Conservation (phyloP, 2,888 invertebrate genomes). For the Xanthorhoe designata region DNA sequence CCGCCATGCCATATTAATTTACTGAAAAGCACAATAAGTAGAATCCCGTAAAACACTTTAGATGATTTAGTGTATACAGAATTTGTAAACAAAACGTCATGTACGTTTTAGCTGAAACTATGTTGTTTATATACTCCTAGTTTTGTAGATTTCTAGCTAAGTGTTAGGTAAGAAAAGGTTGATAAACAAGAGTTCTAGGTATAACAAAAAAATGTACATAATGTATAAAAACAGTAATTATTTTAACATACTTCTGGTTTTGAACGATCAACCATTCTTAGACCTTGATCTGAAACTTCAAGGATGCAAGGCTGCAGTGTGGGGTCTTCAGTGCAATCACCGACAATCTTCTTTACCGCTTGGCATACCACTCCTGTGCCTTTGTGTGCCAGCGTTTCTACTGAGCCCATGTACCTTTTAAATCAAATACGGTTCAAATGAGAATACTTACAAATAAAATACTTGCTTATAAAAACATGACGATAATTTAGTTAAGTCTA, state of each 20-base stretch:
- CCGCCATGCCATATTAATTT: neutral
- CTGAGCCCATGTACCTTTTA: constrained; percentile 94
- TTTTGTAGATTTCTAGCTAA: neutral
- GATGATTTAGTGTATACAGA: neutral
- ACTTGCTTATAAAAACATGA: too few relatives aligned
- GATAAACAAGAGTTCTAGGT: neutral
- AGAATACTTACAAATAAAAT: neutral
- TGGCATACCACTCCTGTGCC: constrained; percentile 98
- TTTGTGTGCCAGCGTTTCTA: constrained; percentile 98
- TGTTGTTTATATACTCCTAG: neutral
- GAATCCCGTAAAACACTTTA: neutral
- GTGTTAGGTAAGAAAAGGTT: neutral
- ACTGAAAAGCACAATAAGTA: neutral
- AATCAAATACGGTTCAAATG: constrained; percentile 2
- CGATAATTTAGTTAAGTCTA: too few relatives aligned
- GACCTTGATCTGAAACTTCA: constrained; percentile 97
- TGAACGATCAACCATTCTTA: constrained; percentile 97
- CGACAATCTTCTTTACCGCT: constrained; percentile 94
- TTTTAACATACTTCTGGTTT: constrained; percentile 87
- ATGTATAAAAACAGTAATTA: neutral
- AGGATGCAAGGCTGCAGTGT: constrained; percentile 93
- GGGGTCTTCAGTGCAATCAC: constrained; percentile 88
- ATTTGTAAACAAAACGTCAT: neutral
- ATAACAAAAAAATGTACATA: neutral
- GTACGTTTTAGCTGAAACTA: neutral